phyloP scores from a whole-genome alignment of 2,797 vertebrate genomes.

The Sebastes steindachneri region DNA sequence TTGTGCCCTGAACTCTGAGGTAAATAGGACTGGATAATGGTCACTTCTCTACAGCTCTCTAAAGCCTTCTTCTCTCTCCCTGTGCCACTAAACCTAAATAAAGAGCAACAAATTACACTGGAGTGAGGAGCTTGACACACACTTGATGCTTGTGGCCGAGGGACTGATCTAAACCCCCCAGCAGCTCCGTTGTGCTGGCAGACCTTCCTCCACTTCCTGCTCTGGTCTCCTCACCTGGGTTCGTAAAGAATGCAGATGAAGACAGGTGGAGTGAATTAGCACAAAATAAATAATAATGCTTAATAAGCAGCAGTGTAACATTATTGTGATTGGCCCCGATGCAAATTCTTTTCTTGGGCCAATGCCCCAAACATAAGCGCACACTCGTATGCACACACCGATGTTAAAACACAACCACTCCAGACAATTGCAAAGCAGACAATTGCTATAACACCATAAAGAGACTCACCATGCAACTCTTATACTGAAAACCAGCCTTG shows the following conservation, averaged over 20 bases:
- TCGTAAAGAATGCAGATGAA: neutral
- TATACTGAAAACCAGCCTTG: too few relatives aligned
- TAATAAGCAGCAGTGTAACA: too few relatives aligned
- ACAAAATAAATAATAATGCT: neutral
- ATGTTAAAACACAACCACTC: too few relatives aligned
- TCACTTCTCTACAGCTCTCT: conserved; percentile 40
- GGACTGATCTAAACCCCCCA: neutral
- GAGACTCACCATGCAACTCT: too few relatives aligned
- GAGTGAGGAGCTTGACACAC: conserved; percentile 30
- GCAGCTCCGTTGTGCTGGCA: neutral
- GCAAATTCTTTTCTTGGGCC: fast-evolving
- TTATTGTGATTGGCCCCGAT: too few relatives aligned
- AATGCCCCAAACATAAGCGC: too few relatives aligned
- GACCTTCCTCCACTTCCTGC: neutral
- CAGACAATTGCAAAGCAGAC: too few relatives aligned
- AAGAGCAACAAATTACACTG: conserved; percentile 27
- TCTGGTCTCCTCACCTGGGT: neutral
- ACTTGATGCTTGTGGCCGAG: conserved; percentile 19
- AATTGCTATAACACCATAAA: too few relatives aligned
- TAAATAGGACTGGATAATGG: conserved; percentile 72
- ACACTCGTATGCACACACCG: fast-evolving
- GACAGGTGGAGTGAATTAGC: neutral
- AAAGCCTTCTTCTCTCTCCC: conserved; percentile 25
- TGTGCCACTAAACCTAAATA: conserved; percentile 41
- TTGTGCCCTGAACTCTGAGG: conserved; percentile 56